Evolutionary conservation across 92 coral and sea anemone genomes (phyloP).

Genomic region (Heliopora coerulea): DNA sequence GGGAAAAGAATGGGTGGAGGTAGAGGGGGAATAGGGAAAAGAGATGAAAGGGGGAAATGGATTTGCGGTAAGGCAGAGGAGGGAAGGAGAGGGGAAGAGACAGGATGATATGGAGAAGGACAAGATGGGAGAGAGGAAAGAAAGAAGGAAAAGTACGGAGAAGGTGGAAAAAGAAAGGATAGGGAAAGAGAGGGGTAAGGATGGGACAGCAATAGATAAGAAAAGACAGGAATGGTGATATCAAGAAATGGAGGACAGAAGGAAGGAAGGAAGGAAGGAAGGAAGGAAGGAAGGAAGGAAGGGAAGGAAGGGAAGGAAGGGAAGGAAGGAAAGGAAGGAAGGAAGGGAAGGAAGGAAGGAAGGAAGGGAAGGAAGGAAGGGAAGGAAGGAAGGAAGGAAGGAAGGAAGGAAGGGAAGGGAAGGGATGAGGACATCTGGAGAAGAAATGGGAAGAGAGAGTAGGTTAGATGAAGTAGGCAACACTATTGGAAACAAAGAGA

Average conservation of each 20-base stretch:
- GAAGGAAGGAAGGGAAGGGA: too few relatives aligned
- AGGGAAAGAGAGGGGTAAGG: not conserved
- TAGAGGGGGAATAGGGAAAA: not conserved
- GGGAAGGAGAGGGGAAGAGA: not conserved
- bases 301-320: not conserved
- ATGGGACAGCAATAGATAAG: not conserved
- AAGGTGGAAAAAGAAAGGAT: not conserved
- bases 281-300: too few relatives aligned
- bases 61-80: not conserved
- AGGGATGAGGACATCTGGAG: not conserved
- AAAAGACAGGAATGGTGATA: too few relatives aligned
- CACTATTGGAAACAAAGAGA: not conserved
- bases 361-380: too few relatives aligned
- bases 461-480: not conserved
- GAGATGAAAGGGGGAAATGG: too few relatives aligned
- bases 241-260: too few relatives aligned
- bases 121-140: not conserved
- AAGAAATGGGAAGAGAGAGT: not conserved
- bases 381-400: too few relatives aligned
- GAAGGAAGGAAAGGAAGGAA: not conserved
- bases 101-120: not conserved
- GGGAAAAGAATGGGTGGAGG: constrained; percentile 28
- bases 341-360: too few relatives aligned
- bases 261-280: too few relatives aligned
- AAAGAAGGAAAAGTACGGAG: not conserved